A percentile compares a stretch with the other conserved stretches of the same genome.
Evolutionary conservation across 1,140 invertebrate genomes (phyloP).

Genomic region (Nymphalis io): DNA sequence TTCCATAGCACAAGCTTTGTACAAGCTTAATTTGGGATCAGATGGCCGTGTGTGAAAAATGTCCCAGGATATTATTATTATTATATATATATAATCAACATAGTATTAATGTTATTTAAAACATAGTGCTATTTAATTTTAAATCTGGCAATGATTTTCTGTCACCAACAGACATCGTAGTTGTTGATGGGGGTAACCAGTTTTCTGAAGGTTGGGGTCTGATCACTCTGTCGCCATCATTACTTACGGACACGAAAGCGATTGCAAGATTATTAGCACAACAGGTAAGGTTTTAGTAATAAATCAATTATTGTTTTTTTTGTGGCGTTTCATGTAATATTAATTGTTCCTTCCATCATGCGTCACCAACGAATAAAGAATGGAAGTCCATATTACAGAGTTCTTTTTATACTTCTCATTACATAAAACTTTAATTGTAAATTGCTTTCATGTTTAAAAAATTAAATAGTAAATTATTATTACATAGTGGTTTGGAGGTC

Average conservation of each 20-base stretch:
- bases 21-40: too few relatives aligned
- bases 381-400: too few relatives aligned
- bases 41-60: too few relatives aligned
- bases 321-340: too few relatives aligned
- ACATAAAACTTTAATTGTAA: neutral
- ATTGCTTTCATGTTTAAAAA: neutral
- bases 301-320: neutral
- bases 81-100: too few relatives aligned
- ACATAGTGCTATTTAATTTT: too few relatives aligned
- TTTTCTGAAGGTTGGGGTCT: slow-evolving; percentile 73
- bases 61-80: too few relatives aligned
- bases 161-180: slow-evolving; percentile 57
- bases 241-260: slow-evolving; percentile 62
- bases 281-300: slow-evolving; percentile 51
- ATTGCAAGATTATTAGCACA: slow-evolving; percentile 68
- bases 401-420: neutral
- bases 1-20: too few relatives aligned
- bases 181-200: slow-evolving; percentile 61
- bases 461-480: neutral
- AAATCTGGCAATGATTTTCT: too few relatives aligned
- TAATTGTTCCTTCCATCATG: too few relatives aligned
- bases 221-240: slow-evolving; percentile 59
- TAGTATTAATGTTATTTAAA: too few relatives aligned
- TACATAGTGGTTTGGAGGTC: slow-evolving; percentile 74
- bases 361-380: too few relatives aligned